These are phyloP conservation scores for Torymus aiolomorphi DNA, from an alignment of 2,888 invertebrate species.

Conservation along the genomic window DNA sequence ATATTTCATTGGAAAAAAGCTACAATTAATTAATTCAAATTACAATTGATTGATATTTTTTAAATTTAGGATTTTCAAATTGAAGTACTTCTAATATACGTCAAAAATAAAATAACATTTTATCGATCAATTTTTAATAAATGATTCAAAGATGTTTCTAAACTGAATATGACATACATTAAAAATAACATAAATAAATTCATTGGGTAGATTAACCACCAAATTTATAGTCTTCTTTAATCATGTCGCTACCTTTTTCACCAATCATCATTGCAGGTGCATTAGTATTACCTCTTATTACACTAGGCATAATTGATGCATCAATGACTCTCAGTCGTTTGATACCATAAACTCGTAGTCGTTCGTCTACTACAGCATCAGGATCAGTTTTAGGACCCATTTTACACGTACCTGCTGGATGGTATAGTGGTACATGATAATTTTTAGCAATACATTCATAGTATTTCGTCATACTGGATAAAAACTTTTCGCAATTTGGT, in stretches of 20 bases:
- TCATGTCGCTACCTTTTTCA: too few relatives aligned
- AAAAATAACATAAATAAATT: too few relatives aligned
- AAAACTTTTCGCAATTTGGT: constrained; percentile 1
- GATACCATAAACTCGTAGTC: constrained; percentile 30
- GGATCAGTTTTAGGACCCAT: not conserved
- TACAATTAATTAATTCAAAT: too few relatives aligned
- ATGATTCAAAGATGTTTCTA: too few relatives aligned
- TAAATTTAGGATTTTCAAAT: too few relatives aligned
- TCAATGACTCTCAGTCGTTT: constrained; percentile 22
- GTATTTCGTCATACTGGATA: not conserved
- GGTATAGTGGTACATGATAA: constrained; percentile 12
- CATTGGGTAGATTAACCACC: not conserved
- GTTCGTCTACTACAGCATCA: constrained; percentile 6
- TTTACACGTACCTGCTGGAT: not conserved
- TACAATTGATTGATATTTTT: too few relatives aligned
- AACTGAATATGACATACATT: too few relatives aligned
- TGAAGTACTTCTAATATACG: too few relatives aligned
- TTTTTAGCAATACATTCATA: not conserved
- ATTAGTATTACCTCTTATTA: constrained; percentile 22
- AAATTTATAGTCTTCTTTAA: constrained; percentile 13
- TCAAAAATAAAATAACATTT: too few relatives aligned
- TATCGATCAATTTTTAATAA: too few relatives aligned
- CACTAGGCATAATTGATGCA: constrained; percentile 18
- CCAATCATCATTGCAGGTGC: not conserved
- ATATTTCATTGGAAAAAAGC: too few relatives aligned